Base-by-base conservation (phyloP, 2,888 invertebrate genomes). In the Linnaemya vulpina region DNA sequence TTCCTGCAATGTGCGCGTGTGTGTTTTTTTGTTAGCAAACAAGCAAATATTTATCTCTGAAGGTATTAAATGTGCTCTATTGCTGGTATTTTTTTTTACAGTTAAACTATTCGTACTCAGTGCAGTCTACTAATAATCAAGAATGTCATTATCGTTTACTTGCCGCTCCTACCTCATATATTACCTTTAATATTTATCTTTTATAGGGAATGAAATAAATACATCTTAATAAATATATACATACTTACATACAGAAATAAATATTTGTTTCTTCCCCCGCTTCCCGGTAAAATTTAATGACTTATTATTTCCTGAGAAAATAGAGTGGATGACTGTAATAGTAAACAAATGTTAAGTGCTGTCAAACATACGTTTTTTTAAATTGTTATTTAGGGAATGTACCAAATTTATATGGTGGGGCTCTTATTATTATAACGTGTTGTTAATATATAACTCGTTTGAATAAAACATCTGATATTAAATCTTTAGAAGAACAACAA, bases 301-400 rank as follows among this genome's bases (percentile, higher is more conserved):
- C 25, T 17, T 46, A 43, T 15, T 11, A 5, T n/a, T 9, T 2
- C 15, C 1, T 11, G 43, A 65, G 11, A 20, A 22, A 40, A 46
- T 30, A 68, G 49, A 77, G n/a, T 8, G 15, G 17, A n/a, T n/a
- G n/a, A 17, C 10, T 25, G n/a, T 49, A 30, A 38, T 46, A 20
- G 70, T 78, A 77, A 77, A 77, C 68, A 77, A 77, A 49, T 60
- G 4, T 13, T 17, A 17, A 65, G 65, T 75, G 75, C 20, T 65
- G 75, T 30, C 75, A 65, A 75, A 8, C 22, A 3, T 17, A 43
- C 7, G 25, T 9, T 15, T 43, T 22, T 0, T 43, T 43, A 0
- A n/a, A n/a, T n/a, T n/a, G n/a, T n/a, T n/a, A n/a, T n/a, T n/a
- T n/a, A n/a, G n/a, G n/a, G n/a, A n/a, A n/a, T n/a, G n/a, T n/a